These are phyloP conservation scores for Elaphurus davidianus DNA, from an alignment of 2,113 vertebrate genomes.

Conservation along the genomic window DNA sequence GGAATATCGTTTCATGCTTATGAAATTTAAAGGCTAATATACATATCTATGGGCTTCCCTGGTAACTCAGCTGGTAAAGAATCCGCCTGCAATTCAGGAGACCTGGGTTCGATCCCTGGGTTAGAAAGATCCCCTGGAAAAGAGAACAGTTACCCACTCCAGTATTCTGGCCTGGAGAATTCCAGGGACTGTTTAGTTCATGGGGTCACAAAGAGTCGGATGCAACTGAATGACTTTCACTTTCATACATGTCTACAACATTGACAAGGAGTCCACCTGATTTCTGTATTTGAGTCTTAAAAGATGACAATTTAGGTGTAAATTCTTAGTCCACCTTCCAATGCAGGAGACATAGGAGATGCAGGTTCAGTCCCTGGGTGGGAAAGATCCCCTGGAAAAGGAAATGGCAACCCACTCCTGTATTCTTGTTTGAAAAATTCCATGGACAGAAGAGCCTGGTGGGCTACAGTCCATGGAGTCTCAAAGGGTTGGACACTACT, in stretches of 20 bases:
- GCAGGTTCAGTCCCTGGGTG: rapidly evolving
- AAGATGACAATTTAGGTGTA: neutral
- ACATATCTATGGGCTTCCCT: neutral
- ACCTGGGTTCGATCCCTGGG: neutral
- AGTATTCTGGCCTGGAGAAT: neutral
- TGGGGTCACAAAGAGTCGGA: neutral
- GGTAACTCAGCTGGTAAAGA: neutral
- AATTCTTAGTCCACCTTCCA: neutral
- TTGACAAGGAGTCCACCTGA: neutral
- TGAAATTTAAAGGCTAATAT: neutral
- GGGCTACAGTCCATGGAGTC: neutral
- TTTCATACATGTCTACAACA: neutral
- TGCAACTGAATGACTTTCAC: neutral
- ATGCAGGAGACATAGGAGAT: neutral
- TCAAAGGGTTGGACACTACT: neutral
- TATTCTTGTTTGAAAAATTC: neutral
- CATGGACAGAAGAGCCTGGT: neutral
- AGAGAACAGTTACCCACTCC: neutral
- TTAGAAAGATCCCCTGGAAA: neutral
- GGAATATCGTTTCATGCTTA: neutral
- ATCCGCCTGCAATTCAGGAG: neutral
- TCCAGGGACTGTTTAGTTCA: neutral
- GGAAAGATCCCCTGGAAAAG: neutral
- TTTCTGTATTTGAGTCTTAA: neutral
- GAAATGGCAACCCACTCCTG: neutral